Evolutionary conservation across 2,888 invertebrate species (phyloP), one percentile per base, ranked within the genome.

Genomic region (Neoaliturus tenellus): DNA sequence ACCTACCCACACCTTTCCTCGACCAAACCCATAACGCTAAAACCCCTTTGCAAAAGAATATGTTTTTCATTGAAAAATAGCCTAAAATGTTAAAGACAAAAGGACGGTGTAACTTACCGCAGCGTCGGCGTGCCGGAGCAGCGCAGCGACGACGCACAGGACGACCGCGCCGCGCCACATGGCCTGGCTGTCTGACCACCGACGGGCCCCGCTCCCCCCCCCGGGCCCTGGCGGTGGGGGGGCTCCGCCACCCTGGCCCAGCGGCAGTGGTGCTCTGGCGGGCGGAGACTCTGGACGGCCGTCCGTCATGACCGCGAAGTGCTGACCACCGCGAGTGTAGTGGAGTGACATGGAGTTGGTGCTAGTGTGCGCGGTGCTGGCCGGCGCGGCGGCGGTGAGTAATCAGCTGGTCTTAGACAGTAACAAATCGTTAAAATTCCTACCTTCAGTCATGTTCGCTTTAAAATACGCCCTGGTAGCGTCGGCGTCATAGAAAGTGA

Each of bases 111-210:
- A n/a, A 83, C 83, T 80, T 41, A 83, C 80, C 83, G 71, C 80
- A 23, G 69, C 0, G 35, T 78, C 33, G 5, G 33, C 33, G 1
- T 12, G 55, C 28, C 23, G 71, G 14, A 58, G 58, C 51, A 62
- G 23, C 48, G 83, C 73, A 80, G 80, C 62, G 78, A 82, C 85
- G 62, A 84, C 84, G 84, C 62, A 69, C 80, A 82, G 84, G 20
- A 69, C 55, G 48, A 41, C 82, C 82, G 28, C 35, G 62, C 83
- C 80, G 80, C 67, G 83, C 80, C 62, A 48, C 83, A 83, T 75
- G 39, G 82, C 82, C 25, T n/a, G 55, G 31, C 71, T 58, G 48
- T 82, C 82, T 82, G 44, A 73, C 73, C 44, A 14, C 10, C 20
- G 28, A 33, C 58, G 39, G 14, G 14, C 71, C 81, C 44, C 44